phyloP scores from a whole-genome alignment of 2,888 invertebrate species.

The Acholoe squamosa region DNA sequence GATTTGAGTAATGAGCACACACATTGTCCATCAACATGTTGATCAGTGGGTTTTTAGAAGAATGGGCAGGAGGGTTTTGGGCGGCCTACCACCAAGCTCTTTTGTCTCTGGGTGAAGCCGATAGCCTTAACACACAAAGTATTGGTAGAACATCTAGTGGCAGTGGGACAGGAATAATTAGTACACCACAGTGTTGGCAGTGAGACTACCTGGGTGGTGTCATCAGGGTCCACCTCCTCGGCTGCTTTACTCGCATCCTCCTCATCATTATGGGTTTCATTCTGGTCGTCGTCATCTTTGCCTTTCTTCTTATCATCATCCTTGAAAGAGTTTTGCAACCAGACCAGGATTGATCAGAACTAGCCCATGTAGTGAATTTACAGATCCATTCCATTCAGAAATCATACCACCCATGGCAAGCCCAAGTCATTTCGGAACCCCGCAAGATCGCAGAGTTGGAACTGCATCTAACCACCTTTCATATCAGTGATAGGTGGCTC shows the following conservation, averaged over 20 bases:
- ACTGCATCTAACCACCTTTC: too few species aligned
- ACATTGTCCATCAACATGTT: too few species aligned
- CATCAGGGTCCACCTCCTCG: background rate
- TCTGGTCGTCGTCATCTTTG: constrained; percentile 25
- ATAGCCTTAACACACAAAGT: constrained; percentile 24
- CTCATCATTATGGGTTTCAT: background rate
- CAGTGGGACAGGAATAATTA: background rate
- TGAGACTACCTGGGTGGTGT: constrained; percentile 18
- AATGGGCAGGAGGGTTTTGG: background rate
- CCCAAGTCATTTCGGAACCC: too few species aligned
- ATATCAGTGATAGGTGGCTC: too few species aligned
- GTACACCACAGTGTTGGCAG: constrained; percentile 20
- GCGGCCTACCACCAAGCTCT: constrained; percentile 42
- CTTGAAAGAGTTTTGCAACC: constrained; percentile 26
- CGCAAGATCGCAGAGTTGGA: too few species aligned
- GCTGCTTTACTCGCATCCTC: constrained; percentile 12
- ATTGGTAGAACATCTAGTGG: constrained; percentile 40
- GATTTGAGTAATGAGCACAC: too few species aligned
- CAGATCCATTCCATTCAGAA: background rate
- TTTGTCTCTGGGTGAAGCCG: background rate
- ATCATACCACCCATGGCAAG: too few species aligned
- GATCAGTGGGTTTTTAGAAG: background rate
- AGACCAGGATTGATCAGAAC: background rate
- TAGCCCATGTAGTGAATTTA: background rate
- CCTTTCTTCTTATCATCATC: constrained; percentile 59